Conservation (phyloP, 2,797 vertebrate species). For the Diplodus sargus region DNA sequence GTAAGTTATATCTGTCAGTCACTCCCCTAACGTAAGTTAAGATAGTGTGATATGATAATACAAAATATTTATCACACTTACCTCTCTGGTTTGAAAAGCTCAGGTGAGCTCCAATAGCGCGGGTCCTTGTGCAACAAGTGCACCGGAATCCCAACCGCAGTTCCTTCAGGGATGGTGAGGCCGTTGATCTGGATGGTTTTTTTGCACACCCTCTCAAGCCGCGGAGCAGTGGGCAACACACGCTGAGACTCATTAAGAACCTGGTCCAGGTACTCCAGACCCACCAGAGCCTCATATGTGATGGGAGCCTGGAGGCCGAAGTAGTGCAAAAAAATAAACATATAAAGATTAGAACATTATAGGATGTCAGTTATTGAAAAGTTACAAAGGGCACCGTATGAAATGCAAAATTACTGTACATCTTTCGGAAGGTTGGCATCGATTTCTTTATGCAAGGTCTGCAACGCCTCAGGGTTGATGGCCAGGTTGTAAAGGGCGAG, state of each 20-base stretch:
- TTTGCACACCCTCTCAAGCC: conserved; percentile 82
- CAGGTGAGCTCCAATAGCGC: conserved; percentile 74
- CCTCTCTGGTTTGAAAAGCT: conserved; percentile 85
- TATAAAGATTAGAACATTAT: background rate
- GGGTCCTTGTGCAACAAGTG: conserved; percentile 71
- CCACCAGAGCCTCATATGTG: conserved; percentile 58
- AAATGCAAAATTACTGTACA: conserved; percentile 43
- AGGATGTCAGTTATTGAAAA: background rate
- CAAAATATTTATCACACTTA: no score
- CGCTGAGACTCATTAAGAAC: conserved; percentile 77
- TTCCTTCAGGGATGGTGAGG: conserved; percentile 78
- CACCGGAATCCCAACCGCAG: conserved; percentile 67
- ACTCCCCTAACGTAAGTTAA: no score
- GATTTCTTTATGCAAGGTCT: conserved; percentile 79
- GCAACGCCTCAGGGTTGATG: conserved; percentile 78
- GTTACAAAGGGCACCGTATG: no score
- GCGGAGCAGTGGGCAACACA: conserved; percentile 61
- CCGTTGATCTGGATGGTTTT: conserved; percentile 72
- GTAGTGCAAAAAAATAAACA: background rate
- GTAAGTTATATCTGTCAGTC: no score
- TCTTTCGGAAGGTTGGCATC: conserved; percentile 73
- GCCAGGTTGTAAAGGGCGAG: conserved; percentile 80
- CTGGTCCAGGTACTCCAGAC: conserved; percentile 83
- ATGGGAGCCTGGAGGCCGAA: conserved; percentile 60
- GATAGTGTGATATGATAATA: no score